Evolutionary conservation across 2,888 invertebrate genomes (phyloP).

Genomic region (Margaritifera margaritifera): DNA sequence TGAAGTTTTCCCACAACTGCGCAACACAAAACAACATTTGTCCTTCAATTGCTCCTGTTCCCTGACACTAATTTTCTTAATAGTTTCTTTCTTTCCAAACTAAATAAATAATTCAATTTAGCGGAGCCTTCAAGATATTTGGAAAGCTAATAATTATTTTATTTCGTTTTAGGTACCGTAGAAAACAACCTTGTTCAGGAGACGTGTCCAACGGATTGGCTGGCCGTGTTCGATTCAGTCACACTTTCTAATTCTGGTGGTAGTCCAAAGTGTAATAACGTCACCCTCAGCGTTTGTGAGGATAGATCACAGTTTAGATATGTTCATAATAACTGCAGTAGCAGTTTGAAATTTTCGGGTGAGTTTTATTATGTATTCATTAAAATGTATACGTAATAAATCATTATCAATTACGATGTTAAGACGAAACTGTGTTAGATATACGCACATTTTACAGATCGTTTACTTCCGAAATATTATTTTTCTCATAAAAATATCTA

Average conservation of each 20-base stretch:
- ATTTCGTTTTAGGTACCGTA: conserved; percentile 26
- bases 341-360: conserved; percentile 18
- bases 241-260: conserved; percentile 27
- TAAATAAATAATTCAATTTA: too few species aligned
- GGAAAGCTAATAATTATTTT: not conserved
- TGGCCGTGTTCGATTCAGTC: conserved; percentile 35
- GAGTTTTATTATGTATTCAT: conserved; percentile 1
- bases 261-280: conserved; percentile 26
- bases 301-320: conserved; percentile 35
- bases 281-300: conserved; percentile 29
- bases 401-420: not conserved
- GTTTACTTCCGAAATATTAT: too few species aligned
- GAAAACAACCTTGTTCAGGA: conserved; percentile 29
- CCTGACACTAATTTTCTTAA: too few species aligned
- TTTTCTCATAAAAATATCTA: too few species aligned
- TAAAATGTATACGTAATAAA: not conserved
- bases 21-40: too few species aligned
- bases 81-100: too few species aligned
- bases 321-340: conserved; percentile 16
- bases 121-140: too few species aligned
- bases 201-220: conserved; percentile 38
- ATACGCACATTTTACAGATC: too few species aligned
- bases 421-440: too few species aligned
- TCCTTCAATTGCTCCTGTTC: too few species aligned
- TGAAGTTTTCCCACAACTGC: too few species aligned